These are phyloP conservation scores for Recurvirostra avosetta DNA, from an alignment of 2,113 vertebrate species.

Conservation along the genomic window DNA sequence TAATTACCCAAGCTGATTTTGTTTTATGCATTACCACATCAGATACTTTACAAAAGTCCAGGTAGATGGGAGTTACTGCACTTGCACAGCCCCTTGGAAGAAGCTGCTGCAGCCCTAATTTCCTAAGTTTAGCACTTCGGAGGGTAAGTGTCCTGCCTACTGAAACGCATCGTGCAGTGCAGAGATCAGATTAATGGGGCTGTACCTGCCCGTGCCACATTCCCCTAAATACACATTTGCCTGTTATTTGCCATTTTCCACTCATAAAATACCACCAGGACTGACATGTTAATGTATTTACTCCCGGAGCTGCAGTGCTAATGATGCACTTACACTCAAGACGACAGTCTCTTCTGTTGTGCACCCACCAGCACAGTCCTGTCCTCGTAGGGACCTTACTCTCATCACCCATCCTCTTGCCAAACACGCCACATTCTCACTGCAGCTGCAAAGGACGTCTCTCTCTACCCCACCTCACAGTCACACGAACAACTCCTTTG, in stretches of 20 bases:
- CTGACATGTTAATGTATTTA: not conserved
- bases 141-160: not conserved
- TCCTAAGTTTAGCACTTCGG: not conserved
- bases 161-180: fast-evolving
- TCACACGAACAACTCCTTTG: not conserved
- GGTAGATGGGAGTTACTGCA: not conserved
- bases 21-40: not conserved
- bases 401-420: fast-evolving
- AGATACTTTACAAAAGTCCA: not conserved
- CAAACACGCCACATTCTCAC: fast-evolving
- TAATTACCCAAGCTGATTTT: not conserved
- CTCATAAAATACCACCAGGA: not conserved
- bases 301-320: not conserved
- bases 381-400: not conserved
- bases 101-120: not conserved
- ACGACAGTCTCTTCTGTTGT: not conserved
- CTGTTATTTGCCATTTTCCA: not conserved
- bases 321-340: fast-evolving
- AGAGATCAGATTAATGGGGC: not conserved
- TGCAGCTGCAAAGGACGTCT: fast-evolving
- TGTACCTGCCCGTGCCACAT: not conserved
- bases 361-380: fast-evolving
- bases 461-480: not conserved
- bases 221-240: too few relatives aligned
- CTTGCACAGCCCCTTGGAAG: not conserved